Conservation (phyloP, 2,113 vertebrate genomes). For the Gobio gobio region DNA sequence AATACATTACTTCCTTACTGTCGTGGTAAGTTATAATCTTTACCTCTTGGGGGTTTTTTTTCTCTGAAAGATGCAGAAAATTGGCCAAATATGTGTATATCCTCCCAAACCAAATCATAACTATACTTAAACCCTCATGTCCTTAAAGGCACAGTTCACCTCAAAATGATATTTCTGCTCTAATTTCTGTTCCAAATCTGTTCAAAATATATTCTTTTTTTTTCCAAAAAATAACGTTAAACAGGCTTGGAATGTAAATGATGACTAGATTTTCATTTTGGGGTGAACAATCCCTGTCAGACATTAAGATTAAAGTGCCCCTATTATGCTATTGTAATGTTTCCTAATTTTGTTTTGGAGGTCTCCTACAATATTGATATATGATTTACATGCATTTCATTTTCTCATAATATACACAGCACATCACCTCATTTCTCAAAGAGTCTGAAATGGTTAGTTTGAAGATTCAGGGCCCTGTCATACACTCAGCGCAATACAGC, state of each 20-base stretch:
- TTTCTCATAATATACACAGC: too few relatives aligned
- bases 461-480: too few relatives aligned
- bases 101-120: neutral
- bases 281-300: neutral
- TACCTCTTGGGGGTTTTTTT: neutral
- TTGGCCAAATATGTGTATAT: neutral
- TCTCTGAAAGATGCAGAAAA: neutral
- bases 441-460: too few relatives aligned
- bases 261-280: neutral
- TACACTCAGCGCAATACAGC: too few relatives aligned
- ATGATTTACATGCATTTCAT: too few relatives aligned
- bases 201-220: neutral
- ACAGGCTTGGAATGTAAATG: neutral
- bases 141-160: neutral
- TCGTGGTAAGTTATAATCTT: conserved; percentile 2
- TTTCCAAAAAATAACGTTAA: too few relatives aligned
- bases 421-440: too few relatives aligned
- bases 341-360: too few relatives aligned
- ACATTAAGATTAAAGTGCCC: neutral
- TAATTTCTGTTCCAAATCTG: neutral
- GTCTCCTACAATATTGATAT: too few relatives aligned
- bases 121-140: neutral
- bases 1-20: conserved; percentile 30
- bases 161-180: neutral
- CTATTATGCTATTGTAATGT: too few relatives aligned